Conservation (phyloP, 2,797 vertebrate species). For the Chromis chromis region DNA sequence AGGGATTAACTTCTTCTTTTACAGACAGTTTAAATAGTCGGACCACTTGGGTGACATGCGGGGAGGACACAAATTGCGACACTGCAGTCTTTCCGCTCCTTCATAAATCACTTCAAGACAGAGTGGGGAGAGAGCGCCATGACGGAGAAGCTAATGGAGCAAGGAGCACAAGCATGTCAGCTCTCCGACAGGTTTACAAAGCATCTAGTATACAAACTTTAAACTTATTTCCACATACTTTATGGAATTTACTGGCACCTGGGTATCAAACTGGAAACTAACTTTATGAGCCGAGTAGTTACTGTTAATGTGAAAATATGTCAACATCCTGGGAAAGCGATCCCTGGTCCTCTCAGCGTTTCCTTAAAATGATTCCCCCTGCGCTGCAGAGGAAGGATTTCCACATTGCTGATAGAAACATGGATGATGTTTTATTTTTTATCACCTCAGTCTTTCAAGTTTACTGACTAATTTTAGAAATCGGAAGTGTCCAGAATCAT, state of each 20-base stretch:
- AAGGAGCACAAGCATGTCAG: conserved; percentile 50
- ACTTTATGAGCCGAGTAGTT: conserved; percentile 36
- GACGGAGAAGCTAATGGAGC: conserved; percentile 55
- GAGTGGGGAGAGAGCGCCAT: conserved; percentile 23
- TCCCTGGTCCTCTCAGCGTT: background rate
- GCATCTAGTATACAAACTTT: conserved; percentile 53
- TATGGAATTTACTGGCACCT: conserved; percentile 51
- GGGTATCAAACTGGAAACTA: conserved; percentile 47
- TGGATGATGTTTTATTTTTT: background rate
- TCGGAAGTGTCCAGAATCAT: background rate
- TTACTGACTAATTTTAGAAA: background rate
- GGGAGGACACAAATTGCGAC: conserved; percentile 57
- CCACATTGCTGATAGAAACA: background rate
- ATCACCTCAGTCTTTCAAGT: background rate
- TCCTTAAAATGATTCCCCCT: conserved; percentile 1
- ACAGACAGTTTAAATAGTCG: conserved; percentile 36
- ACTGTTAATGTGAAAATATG: conserved; percentile 15
- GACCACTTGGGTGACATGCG: conserved; percentile 48
- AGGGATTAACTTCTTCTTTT: conserved; percentile 12
- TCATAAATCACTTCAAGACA: conserved; percentile 65
- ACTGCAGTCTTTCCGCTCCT: conserved; percentile 59
- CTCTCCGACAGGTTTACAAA: conserved; percentile 61
- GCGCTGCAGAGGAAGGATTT: background rate
- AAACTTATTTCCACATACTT: conserved; percentile 45
- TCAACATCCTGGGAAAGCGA: conserved; percentile 9